Percentiles rank a stretch among this genome's conserved stretches.
phyloP scores from a whole-genome alignment of 2,113 vertebrate species.

The Beaufortia kweichowensis region DNA sequence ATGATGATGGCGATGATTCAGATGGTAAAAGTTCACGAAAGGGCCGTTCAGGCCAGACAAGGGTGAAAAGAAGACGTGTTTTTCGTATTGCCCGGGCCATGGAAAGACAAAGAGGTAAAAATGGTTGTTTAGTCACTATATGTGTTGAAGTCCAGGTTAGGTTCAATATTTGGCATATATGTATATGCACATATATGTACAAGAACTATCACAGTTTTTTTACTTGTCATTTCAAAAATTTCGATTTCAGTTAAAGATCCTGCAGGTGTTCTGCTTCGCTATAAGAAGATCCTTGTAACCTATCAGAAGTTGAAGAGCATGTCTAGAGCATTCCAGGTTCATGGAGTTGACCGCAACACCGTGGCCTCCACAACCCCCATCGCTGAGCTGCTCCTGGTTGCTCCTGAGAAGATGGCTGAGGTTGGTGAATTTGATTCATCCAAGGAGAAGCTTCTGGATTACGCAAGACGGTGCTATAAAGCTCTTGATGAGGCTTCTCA shows the following conservation, averaged over 20 bases:
- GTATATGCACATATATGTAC: no score
- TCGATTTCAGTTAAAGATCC: slow-evolving; percentile 80
- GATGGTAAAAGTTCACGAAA: slow-evolving; percentile 62
- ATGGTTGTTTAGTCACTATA: neutral
- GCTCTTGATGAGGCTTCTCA: slow-evolving; percentile 83
- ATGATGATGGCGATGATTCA: slow-evolving; percentile 61
- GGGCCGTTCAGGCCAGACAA: slow-evolving; percentile 70
- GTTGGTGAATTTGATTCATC: slow-evolving; percentile 87
- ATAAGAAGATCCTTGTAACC: slow-evolving; percentile 87
- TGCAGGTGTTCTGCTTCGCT: slow-evolving; percentile 84
- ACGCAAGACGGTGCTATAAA: slow-evolving; percentile 86
- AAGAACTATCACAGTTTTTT: no score
- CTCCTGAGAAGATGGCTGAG: slow-evolving; percentile 82
- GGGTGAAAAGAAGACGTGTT: slow-evolving; percentile 76
- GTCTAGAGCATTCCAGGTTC: slow-evolving; percentile 87
- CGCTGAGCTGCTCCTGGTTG: slow-evolving; percentile 86
- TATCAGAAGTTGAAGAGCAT: slow-evolving; percentile 89
- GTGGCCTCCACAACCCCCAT: slow-evolving; percentile 89
- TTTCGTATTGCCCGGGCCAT: slow-evolving; percentile 80
- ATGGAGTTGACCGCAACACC: slow-evolving; percentile 87
- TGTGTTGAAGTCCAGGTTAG: neutral
- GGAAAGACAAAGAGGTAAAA: slow-evolving; percentile 82
- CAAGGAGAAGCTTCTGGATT: slow-evolving; percentile 87
- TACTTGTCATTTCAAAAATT: neutral
- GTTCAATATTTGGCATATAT: neutral